Percentiles rank a stretch among this genome's conserved stretches.
phyloP scores from a whole-genome alignment of 2,797 vertebrate species.

The Lates japonicus region DNA sequence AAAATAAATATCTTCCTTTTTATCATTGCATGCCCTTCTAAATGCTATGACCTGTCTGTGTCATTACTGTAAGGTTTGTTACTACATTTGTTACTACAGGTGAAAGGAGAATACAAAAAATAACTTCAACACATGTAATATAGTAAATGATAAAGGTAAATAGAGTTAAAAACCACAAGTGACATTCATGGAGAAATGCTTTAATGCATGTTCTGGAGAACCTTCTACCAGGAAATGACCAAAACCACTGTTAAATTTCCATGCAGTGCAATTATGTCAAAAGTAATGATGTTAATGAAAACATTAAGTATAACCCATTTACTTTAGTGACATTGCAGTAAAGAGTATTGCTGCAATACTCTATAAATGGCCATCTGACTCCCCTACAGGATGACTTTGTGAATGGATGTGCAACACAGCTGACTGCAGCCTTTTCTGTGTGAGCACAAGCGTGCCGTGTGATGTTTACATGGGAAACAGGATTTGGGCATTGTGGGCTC shows the following conservation, averaged over 20 bases:
- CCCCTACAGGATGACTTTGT: background rate
- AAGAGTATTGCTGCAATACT: background rate
- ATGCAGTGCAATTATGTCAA: background rate
- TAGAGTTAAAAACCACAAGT: background rate
- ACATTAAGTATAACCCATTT: background rate
- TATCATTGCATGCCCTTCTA: background rate
- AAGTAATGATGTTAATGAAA: background rate
- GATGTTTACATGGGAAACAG: conserved; percentile 60
- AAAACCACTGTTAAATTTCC: background rate
- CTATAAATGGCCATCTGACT: background rate
- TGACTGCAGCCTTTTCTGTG: conserved; percentile 3
- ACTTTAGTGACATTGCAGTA: background rate
- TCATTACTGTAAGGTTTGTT: background rate
- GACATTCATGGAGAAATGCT: background rate
- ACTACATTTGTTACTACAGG: background rate
- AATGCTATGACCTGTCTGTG: background rate
- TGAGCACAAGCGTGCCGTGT: background rate
- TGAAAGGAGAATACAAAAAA: conserved; percentile 3
- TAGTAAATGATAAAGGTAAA: conserved; percentile 1
- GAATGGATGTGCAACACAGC: conserved; percentile 30
- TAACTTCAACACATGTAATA: background rate
- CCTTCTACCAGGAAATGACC: background rate
- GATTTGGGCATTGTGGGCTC: conserved; percentile 42
- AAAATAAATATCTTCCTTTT: conserved; percentile 51
- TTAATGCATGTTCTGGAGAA: background rate